Evolutionary conservation across 2,113 vertebrate genomes (phyloP).

Genomic region (Cromileptes altivelis): DNA sequence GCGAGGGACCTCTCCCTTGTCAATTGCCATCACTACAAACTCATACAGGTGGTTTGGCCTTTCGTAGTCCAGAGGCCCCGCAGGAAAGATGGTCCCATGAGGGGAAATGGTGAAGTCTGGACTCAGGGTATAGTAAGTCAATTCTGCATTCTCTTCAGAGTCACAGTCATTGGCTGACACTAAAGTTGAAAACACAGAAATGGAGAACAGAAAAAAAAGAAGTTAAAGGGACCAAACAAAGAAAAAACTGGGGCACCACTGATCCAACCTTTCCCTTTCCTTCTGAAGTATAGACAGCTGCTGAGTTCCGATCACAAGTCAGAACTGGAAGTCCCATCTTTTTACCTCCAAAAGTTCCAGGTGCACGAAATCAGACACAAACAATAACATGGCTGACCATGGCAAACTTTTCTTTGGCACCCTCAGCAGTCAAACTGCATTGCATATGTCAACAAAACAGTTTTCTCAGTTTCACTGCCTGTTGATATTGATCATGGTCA

Average conservation of each 20-base stretch:
- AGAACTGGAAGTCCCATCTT: too few species aligned
- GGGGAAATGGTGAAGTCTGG: constrained; percentile 90
- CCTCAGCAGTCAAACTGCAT: too few species aligned
- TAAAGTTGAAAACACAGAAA: constrained; percentile 56
- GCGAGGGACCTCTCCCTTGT: constrained; percentile 87
- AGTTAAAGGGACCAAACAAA: background rate
- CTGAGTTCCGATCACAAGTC: too few species aligned
- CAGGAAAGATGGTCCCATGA: constrained; percentile 89
- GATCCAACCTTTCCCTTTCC: background rate
- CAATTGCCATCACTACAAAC: constrained; percentile 92
- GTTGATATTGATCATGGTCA: background rate
- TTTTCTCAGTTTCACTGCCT: background rate
- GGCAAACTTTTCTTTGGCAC: too few species aligned
- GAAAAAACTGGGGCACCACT: background rate
- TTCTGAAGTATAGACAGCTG: too few species aligned
- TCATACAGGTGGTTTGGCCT: constrained; percentile 90
- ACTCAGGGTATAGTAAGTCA: constrained; percentile 90
- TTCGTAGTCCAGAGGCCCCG: constrained; percentile 88
- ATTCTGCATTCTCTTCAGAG: constrained; percentile 88
- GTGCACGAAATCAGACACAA: too few species aligned
- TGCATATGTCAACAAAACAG: too few species aligned
- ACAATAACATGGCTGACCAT: too few species aligned
- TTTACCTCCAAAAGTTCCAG: too few species aligned
- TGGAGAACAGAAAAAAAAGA: background rate
- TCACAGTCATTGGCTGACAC: constrained; percentile 93